phyloP scores from a whole-genome alignment of 2,888 invertebrate species.

The Furcula furcula region DNA sequence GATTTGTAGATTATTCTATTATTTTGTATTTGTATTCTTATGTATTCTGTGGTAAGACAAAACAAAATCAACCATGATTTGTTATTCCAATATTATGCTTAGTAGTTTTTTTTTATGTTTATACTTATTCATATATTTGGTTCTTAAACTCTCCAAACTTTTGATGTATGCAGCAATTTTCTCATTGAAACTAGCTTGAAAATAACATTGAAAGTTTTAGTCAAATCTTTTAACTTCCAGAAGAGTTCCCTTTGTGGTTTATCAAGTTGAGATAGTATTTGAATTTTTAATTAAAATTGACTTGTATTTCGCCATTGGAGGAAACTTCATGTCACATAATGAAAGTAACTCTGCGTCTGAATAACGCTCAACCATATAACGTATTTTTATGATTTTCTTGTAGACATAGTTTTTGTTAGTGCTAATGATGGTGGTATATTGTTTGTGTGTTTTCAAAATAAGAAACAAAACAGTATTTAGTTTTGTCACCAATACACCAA shows the following conservation, averaged over 20 bases:
- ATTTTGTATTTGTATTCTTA: too few relatives aligned
- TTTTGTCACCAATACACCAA: too few relatives aligned
- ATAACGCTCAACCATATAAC: too few relatives aligned
- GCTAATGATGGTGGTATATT: too few relatives aligned
- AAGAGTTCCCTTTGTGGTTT: slow-evolving; percentile 37
- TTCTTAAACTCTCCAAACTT: not conserved
- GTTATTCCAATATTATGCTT: not conserved
- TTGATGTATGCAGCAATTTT: slow-evolving; percentile 3
- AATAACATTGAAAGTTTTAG: slow-evolving; percentile 39
- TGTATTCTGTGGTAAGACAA: too few relatives aligned
- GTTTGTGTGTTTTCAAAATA: too few relatives aligned
- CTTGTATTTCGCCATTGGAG: slow-evolving; percentile 37
- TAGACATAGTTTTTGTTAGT: too few relatives aligned
- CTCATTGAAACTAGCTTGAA: slow-evolving; percentile 26
- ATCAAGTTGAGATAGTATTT: slow-evolving; percentile 38
- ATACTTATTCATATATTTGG: not conserved
- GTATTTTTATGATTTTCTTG: too few relatives aligned
- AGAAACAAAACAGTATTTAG: too few relatives aligned
- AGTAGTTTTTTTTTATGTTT: not conserved
- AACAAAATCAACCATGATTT: too few relatives aligned
- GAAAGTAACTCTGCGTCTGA: too few relatives aligned
- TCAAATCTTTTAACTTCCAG: slow-evolving; percentile 38
- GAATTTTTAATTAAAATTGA: slow-evolving; percentile 48
- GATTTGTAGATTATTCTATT: too few relatives aligned
- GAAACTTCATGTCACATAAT: slow-evolving; percentile 28